Percentiles rank a stretch among this genome's conserved stretches.
Conservation (phyloP, 2,797 vertebrate species). For the Pseudomugil gertrudae region DNA sequence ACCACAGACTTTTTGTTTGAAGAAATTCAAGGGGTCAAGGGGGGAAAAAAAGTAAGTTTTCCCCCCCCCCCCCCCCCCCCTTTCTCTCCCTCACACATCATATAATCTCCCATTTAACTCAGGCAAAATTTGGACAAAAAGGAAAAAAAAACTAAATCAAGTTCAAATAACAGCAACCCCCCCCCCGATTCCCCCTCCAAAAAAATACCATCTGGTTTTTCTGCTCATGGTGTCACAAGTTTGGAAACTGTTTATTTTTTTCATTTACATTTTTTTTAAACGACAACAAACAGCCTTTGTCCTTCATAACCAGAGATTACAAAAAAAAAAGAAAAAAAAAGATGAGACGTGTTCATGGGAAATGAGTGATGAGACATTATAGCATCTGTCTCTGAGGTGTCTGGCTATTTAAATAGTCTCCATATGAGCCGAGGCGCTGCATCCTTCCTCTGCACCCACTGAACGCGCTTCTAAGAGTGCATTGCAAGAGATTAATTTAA, state of each 20-base stretch:
- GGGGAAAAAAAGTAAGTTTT: too few species aligned
- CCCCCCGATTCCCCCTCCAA: background rate
- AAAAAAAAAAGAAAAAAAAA: conserved; percentile 52
- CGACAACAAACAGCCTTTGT: conserved; percentile 76
- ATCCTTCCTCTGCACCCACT: conserved; percentile 57
- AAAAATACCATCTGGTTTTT: conserved; percentile 71
- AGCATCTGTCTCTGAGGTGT: conserved; percentile 67
- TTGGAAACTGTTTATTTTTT: conserved; percentile 62
- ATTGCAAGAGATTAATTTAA: conserved; percentile 93
- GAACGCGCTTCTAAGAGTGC: conserved; percentile 74
- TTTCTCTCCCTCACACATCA: conserved; percentile 52
- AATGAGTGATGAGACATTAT: conserved; percentile 71
- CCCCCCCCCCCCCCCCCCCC: conserved; percentile 34
- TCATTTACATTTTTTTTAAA: conserved; percentile 40
- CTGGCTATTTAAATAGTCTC: conserved; percentile 69
- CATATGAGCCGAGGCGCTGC: conserved; percentile 60
- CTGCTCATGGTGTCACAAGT: conserved; percentile 69
- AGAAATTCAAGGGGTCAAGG: conserved; percentile 83
- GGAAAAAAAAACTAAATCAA: conserved; percentile 33
- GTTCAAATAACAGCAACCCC: conserved; percentile 56
- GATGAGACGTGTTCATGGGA: conserved; percentile 60
- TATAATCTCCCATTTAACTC: conserved; percentile 65
- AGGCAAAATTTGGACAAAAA: conserved; percentile 68
- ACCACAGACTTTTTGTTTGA: conserved; percentile 80
- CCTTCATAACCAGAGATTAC: conserved; percentile 74